phyloP scores from a whole-genome alignment of 2,113 vertebrate species.

The Ptychochromis oligacanthus region DNA sequence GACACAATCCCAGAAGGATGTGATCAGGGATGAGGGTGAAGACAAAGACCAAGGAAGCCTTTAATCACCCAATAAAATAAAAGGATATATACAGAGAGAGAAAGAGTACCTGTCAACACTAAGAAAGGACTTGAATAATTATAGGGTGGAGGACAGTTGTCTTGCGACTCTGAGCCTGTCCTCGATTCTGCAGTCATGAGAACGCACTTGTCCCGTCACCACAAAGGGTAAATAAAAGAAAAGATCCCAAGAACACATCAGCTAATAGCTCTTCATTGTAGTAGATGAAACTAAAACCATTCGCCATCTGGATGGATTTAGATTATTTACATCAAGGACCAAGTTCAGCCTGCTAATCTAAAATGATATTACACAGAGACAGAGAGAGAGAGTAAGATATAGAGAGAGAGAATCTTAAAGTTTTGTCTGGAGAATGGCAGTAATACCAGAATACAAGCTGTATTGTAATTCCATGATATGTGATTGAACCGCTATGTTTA shows the following conservation, averaged over 20 bases:
- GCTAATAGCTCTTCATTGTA: slow-evolving; percentile 35
- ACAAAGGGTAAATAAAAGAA: slow-evolving; percentile 11
- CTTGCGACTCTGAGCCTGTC: slow-evolving; percentile 23
- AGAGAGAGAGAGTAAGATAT: background rate
- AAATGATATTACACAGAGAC: slow-evolving; percentile 37
- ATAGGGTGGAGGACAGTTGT: slow-evolving; percentile 14
- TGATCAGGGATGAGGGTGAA: slow-evolving; percentile 35
- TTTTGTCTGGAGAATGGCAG: slow-evolving; percentile 33
- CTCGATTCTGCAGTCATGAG: slow-evolving; percentile 21
- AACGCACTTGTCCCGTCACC: slow-evolving; percentile 31
- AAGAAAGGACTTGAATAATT: background rate
- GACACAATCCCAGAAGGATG: slow-evolving; percentile 43
- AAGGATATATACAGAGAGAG: background rate
- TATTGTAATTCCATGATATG: slow-evolving; percentile 24
- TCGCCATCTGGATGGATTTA: slow-evolving; percentile 61
- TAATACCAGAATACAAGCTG: slow-evolving; percentile 23
- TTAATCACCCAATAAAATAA: slow-evolving; percentile 5
- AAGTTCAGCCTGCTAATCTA: slow-evolving; percentile 52
- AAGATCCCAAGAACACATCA: slow-evolving; percentile 18
- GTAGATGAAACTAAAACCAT: slow-evolving; percentile 49
- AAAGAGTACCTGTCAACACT: slow-evolving; percentile 24
- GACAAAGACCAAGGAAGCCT: slow-evolving; percentile 20
- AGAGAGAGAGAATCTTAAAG: slow-evolving; percentile 16
- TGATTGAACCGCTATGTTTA: slow-evolving; percentile 43
- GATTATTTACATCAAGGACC: slow-evolving; percentile 50